phyloP scores from a whole-genome alignment of 1,140 invertebrate species.

The Panagrolaimus sp. region DNA sequence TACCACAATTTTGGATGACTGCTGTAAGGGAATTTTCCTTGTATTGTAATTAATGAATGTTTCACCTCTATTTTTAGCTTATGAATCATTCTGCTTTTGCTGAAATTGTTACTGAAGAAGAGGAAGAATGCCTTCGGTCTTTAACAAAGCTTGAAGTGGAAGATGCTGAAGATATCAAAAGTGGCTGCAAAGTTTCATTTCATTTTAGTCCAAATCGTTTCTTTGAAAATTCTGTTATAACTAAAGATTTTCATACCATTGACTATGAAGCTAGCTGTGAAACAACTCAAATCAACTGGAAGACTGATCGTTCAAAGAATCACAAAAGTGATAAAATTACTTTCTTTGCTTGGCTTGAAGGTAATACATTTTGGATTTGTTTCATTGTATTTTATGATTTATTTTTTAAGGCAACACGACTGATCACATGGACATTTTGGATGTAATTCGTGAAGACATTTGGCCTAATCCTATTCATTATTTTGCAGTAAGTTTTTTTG shows the following conservation, averaged over 20 bases:
- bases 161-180: conserved; percentile 6
- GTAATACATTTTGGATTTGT: too few relatives aligned
- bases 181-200: not conserved
- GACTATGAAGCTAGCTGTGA: conserved; percentile 58
- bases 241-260: not conserved
- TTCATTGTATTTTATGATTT: too few relatives aligned
- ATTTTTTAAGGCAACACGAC: too few relatives aligned
- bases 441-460: conserved; percentile 9
- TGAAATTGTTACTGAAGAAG: not conserved
- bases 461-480: conserved; percentile 2
- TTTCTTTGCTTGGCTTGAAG: conserved; percentile 4
- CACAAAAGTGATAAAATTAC: not conserved
- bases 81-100: not conserved
- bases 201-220: not conserved
- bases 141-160: not conserved
- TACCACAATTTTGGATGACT: conserved; percentile 10
- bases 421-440: not conserved
- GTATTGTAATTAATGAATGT: too few relatives aligned
- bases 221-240: not conserved
- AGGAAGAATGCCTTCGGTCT: not conserved
- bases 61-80: not conserved
- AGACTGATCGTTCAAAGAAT: conserved; percentile 18
- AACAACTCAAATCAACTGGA: conserved; percentile 60
- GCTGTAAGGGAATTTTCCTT: too few relatives aligned
- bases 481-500: conserved; percentile 3